Conservation (phyloP, 2,797 vertebrate genomes). For the Pyrocephalus nanus region DNA sequence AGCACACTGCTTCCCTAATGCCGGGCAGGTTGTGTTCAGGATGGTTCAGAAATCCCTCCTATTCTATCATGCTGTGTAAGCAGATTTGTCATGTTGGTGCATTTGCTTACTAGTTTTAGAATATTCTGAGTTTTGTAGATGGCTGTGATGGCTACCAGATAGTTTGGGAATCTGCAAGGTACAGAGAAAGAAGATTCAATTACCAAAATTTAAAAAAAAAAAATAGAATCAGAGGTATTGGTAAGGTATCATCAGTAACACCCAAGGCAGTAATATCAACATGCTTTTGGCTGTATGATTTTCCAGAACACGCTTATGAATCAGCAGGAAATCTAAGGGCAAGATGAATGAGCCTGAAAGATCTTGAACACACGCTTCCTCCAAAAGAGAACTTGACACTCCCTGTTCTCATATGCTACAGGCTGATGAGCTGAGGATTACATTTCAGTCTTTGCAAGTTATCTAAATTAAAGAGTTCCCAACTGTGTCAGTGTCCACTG, state of each 20-base stretch:
- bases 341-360: not conserved
- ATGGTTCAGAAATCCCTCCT: not conserved
- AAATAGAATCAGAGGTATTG: not conserved
- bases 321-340: not conserved
- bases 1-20: not conserved
- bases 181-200: not conserved
- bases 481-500: not conserved
- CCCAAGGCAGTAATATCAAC: not conserved
- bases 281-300: not conserved
- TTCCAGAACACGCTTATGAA: not conserved
- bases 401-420: not conserved
- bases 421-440: not conserved
- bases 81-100: not conserved
- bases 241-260: not conserved
- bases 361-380: not conserved
- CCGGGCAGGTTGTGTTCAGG: not conserved
- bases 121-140: not conserved
- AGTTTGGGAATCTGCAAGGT: not conserved
- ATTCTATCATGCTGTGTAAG: not conserved
- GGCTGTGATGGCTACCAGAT: not conserved
- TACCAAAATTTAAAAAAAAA: not conserved
- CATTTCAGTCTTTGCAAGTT: not conserved
- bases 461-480: constrained; percentile 9
- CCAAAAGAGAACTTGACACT: not conserved
- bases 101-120: not conserved